These are phyloP conservation scores for Ctenochaetus hawaiiensis DNA, from an alignment of 2,797 vertebrate species.

Conservation along the genomic window DNA sequence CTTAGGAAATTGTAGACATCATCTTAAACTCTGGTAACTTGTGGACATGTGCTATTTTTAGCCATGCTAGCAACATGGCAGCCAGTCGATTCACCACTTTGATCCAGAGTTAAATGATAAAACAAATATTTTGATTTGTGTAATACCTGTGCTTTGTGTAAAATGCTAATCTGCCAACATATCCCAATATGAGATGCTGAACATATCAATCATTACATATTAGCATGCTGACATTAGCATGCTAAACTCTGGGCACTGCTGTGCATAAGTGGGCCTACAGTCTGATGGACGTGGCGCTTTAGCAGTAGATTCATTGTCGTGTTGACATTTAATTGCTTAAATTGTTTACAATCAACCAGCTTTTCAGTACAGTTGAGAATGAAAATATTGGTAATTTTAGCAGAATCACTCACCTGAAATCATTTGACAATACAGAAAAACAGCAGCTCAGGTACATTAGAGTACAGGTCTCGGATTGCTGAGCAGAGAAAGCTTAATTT, in stretches of 20 bases:
- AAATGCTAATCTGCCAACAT: neutral
- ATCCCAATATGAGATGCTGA: neutral
- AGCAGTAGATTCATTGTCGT: neutral
- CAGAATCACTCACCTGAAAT: neutral
- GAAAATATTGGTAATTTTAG: neutral
- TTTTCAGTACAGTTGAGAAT: neutral
- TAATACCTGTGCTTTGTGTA: neutral
- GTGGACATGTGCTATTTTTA: constrained; percentile 4
- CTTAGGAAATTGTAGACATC: neutral
- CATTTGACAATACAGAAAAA: neutral
- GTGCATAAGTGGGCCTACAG: too few relatives aligned
- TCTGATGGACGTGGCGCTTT: neutral
- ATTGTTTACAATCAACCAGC: neutral
- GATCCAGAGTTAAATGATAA: neutral
- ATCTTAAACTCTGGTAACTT: neutral
- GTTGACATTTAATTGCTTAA: neutral
- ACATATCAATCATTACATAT: neutral
- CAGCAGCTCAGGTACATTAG: neutral
- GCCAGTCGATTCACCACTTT: neutral
- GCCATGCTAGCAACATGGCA: neutral
- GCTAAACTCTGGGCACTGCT: neutral
- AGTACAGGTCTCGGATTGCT: neutral
- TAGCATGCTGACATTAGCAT: neutral
- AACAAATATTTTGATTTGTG: neutral
- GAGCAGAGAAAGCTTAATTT: neutral